Evolutionary conservation across 2,888 invertebrate species (phyloP), one percentile per base, ranked within the genome.

Genomic region (Eucera pruinosa): DNA sequence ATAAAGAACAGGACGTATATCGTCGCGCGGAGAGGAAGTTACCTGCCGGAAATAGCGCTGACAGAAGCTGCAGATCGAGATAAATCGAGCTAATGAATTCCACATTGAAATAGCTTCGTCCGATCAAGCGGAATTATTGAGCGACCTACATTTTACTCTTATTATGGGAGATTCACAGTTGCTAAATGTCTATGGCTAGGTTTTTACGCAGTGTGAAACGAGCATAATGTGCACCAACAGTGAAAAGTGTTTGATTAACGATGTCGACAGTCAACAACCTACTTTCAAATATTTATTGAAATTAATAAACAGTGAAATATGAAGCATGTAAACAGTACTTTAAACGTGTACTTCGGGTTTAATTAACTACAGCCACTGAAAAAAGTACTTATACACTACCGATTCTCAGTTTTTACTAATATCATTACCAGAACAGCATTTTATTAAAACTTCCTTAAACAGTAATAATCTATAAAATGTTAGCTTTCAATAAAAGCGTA

Each of bases 51-150:
- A 82, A 82, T 82, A 82, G 64, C 75, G 60, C 25, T 70, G 64
- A 67, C 64, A 82, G 77, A 77, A 76, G 58, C 70, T 61, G 67
- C 57, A 65, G 82, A 83, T 84, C 81, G 80, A 86, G 86, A 89
- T 87, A 85, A 87, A 89, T 88, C 81, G 84, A 84, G 84, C 83
- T 88, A 88, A 90, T 90, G 89, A 89, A 89, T 89, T 87, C 87
- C 71, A 82, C 77, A 84, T 80, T 80, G 84, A 85, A 90, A 89
- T 88, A 90, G 81, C 83, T 73, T 74, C 81, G 84, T 77, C 78
- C 82, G 82, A 88, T 89, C 86, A 80, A 75, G 76, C 70, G 72
- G 58, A 83, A 87, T 86, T 89, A 90, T 90, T 87, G 89, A 89
- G 80, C 86, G 90, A 89, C 90, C 90, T 80, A 90, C 73, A 86